These are phyloP conservation scores for Eueides isabella DNA, from an alignment of 1,140 invertebrate species.

Conservation along the genomic window DNA sequence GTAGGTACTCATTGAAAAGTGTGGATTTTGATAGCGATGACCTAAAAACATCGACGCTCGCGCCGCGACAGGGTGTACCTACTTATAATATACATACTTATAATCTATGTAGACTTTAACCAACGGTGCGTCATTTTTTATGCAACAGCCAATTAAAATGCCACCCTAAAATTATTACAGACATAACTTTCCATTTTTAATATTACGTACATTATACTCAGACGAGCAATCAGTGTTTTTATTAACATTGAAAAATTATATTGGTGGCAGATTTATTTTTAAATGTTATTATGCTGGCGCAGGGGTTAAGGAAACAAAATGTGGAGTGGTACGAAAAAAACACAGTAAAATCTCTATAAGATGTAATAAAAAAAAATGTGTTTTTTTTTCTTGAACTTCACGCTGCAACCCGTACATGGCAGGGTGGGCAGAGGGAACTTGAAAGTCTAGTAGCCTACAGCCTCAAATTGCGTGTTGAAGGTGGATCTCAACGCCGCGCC, in stretches of 20 bases:
- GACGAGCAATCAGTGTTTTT: neutral
- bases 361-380: too few relatives aligned
- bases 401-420: too few relatives aligned
- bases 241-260: neutral
- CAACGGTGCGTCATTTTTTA: constrained; percentile 37
- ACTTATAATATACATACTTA: neutral
- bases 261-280: neutral
- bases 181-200: neutral
- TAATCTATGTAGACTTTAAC: constrained; percentile 22
- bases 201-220: neutral
- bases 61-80: neutral
- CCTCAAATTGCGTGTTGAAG: too few relatives aligned
- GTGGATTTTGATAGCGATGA: constrained; percentile 35
- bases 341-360: too few relatives aligned
- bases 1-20: constrained; percentile 37
- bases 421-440: too few relatives aligned
- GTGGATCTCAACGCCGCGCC: too few relatives aligned
- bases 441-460: too few relatives aligned
- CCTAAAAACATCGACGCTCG: constrained; percentile 37
- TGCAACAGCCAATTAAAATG: constrained; percentile 40
- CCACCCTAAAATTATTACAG: neutral
- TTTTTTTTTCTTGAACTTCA: too few relatives aligned
- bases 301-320: too few relatives aligned
- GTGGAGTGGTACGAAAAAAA: too few relatives aligned
- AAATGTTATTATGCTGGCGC: too few relatives aligned